Conservation (phyloP, 2,888 invertebrate genomes). For the Amiota communis region DNA sequence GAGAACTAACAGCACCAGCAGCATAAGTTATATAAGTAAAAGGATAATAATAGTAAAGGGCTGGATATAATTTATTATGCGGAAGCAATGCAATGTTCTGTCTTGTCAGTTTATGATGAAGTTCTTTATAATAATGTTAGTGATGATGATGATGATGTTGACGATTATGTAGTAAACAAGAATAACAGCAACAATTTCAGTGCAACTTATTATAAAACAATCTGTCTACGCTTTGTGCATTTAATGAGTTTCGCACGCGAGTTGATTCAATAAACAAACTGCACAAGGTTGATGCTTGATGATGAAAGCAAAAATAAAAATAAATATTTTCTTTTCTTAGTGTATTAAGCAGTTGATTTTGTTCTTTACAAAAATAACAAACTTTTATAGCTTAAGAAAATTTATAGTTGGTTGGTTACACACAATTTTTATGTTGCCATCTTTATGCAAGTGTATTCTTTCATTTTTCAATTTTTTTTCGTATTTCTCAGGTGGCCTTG, state of each 20-base stretch:
- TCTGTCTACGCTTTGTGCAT: constrained; percentile 22
- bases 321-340: too few relatives aligned
- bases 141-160: constrained; percentile 7
- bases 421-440: background rate
- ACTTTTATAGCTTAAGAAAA: too few relatives aligned
- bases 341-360: too few relatives aligned
- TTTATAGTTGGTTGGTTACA: too few relatives aligned
- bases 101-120: background rate
- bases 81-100: background rate
- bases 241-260: background rate
- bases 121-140: background rate
- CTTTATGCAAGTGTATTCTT: background rate
- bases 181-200: background rate
- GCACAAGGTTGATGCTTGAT: too few relatives aligned
- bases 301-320: too few relatives aligned
- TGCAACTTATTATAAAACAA: constrained; percentile 25
- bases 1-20: constrained; percentile 24
- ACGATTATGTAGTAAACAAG: background rate
- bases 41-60: background rate
- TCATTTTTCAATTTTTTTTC: constrained; percentile 23
- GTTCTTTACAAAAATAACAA: too few relatives aligned
- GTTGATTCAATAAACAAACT: too few relatives aligned
- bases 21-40: background rate
- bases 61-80: constrained; percentile 23
- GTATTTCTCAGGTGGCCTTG: constrained; percentile 76